Conservation (phyloP, 2,797 vertebrate genomes). For the Ambastaia sidthimunki region DNA sequence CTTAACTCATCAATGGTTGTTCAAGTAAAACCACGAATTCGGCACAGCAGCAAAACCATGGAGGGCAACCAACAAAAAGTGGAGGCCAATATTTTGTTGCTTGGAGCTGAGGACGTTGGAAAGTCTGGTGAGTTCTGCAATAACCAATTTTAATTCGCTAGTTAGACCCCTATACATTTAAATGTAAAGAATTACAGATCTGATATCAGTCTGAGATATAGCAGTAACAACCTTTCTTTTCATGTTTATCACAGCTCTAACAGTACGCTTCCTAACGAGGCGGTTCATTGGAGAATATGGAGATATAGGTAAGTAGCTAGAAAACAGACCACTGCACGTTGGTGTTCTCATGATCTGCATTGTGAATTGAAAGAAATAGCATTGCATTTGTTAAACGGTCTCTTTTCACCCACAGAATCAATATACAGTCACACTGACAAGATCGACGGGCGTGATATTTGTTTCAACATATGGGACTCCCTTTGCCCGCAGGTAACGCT, state of each 20-base stretch:
- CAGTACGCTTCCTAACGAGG: conserved; percentile 72
- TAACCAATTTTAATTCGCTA: background rate
- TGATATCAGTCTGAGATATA: background rate
- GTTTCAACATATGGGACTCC: conserved; percentile 75
- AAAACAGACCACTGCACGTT: background rate
- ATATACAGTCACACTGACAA: conserved; percentile 72
- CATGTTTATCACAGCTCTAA: conserved; percentile 64
- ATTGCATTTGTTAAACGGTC: background rate
- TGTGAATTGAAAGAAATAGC: background rate
- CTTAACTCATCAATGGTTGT: conserved; percentile 66
- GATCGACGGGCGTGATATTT: conserved; percentile 68
- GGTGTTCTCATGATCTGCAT: background rate
- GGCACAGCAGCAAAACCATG: conserved; percentile 60
- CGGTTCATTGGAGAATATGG: conserved; percentile 76
- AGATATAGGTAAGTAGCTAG: conserved; percentile 67
- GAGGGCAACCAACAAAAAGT: conserved; percentile 68
- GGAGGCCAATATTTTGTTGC: conserved; percentile 73
- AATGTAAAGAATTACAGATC: background rate
- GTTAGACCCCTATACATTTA: conserved; percentile 1
- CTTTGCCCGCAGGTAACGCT: conserved; percentile 65
- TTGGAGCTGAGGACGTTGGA: conserved; percentile 72
- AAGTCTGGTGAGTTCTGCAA: conserved; percentile 69
- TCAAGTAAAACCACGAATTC: conserved; percentile 61
- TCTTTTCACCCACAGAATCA: conserved; percentile 61
- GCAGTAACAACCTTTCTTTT: background rate